Conservation (phyloP, 2,797 vertebrate species). For the Tolypeutes matacus region DNA sequence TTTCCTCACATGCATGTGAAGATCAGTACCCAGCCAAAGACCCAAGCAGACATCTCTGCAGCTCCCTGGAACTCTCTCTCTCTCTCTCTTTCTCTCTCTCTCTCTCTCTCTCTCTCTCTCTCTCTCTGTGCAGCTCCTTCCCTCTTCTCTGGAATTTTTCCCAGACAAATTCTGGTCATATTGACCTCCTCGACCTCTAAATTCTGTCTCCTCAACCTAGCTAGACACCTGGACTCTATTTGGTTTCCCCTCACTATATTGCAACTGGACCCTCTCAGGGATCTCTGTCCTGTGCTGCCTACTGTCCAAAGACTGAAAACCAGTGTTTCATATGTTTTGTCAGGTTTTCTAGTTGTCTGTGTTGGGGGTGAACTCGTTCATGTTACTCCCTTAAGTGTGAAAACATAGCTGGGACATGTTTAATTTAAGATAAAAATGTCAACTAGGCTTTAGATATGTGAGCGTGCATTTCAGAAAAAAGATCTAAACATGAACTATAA, state of each 20-base stretch:
- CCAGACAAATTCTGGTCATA: neutral
- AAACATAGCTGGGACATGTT: neutral
- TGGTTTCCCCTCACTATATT: neutral
- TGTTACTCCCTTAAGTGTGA: neutral
- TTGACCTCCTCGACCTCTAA: neutral
- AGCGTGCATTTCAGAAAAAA: neutral
- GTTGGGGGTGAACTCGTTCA: neutral
- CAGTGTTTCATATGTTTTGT: neutral
- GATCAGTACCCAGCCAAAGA: neutral
- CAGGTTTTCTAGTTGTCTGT: neutral
- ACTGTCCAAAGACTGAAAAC: neutral
- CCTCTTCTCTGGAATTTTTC: neutral
- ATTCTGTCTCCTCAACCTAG: neutral
- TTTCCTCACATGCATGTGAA: neutral
- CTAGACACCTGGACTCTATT: neutral
- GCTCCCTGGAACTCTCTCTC: too few relatives aligned
- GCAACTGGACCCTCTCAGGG: neutral
- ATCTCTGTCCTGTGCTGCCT: neutral
- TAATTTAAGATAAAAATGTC: neutral
- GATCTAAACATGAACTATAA: neutral
- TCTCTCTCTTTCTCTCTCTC: too few relatives aligned
- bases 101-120: neutral
- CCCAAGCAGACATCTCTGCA: too few relatives aligned
- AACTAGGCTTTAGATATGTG: neutral
- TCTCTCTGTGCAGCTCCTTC: neutral